phyloP scores from a whole-genome alignment of 2,797 vertebrate species.

The Limnodromus scolopaceus region DNA sequence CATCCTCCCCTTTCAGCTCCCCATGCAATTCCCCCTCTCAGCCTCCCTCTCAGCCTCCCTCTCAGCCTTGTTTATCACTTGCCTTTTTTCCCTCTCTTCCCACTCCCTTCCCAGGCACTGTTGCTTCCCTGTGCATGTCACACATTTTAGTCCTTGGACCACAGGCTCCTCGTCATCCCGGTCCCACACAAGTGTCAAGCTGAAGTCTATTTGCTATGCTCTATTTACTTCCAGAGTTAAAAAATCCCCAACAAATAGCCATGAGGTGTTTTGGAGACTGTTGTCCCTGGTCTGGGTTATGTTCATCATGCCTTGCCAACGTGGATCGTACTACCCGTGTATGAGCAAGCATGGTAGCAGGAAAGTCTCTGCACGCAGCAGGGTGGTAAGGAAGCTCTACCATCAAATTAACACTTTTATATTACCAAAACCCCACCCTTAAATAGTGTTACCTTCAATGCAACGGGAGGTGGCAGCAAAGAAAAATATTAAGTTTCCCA shows the following conservation, averaged over 20 bases:
- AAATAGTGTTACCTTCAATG: background rate
- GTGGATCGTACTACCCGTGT: accelerated
- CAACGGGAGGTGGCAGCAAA: background rate
- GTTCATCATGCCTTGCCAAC: background rate
- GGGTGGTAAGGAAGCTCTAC: background rate
- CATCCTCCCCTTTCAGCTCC: background rate
- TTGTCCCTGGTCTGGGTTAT: background rate
- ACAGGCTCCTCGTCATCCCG: background rate
- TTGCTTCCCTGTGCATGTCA: background rate
- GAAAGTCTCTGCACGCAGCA: background rate
- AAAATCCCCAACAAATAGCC: background rate
- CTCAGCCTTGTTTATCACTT: background rate
- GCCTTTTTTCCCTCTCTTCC: background rate
- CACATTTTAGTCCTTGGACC: background rate
- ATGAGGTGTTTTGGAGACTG: background rate
- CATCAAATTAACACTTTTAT: background rate
- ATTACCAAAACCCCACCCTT: background rate
- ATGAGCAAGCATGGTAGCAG: background rate
- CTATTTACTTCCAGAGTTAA: background rate
- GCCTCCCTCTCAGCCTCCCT: background rate
- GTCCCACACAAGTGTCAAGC: background rate
- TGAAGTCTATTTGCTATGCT: background rate
- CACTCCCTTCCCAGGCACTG: background rate
- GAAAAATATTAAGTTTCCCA: background rate
- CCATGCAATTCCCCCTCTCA: background rate